Conservation (phyloP, 2,113 vertebrate species). For the Myocastor coypus region DNA sequence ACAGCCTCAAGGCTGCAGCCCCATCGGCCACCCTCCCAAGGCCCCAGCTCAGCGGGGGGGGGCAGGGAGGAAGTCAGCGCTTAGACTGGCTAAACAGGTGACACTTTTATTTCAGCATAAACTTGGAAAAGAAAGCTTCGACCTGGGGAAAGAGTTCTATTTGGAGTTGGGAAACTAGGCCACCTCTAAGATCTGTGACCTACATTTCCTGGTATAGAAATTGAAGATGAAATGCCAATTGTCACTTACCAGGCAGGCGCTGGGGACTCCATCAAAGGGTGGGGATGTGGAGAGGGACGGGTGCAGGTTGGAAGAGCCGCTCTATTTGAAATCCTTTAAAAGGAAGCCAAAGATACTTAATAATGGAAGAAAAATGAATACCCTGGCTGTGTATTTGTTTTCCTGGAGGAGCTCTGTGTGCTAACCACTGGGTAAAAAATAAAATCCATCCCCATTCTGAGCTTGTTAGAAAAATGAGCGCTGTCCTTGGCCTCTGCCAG, state of each 20-base stretch:
- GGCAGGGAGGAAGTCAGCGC: not conserved
- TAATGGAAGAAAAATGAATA: constrained; percentile 27
- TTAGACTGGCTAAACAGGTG: not conserved
- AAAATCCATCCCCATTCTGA: not conserved
- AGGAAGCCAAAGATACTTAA: not conserved
- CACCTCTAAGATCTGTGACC: constrained; percentile 68
- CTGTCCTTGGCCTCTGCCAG: not conserved
- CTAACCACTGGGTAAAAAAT: not conserved
- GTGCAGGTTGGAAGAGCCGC: not conserved
- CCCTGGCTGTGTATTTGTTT: constrained; percentile 57
- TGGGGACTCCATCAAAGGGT: not conserved
- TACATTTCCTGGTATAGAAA: constrained; percentile 78
- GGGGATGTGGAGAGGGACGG: not conserved
- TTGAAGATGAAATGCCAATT: constrained; percentile 43
- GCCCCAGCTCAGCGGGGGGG: not conserved
- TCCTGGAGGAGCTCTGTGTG: constrained; percentile 1
- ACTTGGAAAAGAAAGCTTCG: constrained; percentile 52
- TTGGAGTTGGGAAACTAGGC: constrained; percentile 80
- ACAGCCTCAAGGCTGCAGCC: accelerated
- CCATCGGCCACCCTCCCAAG: accelerated
- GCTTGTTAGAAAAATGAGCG: constrained; percentile 31
- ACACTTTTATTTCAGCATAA: constrained; percentile 62
- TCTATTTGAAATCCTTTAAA: constrained; percentile 29
- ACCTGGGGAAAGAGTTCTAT: constrained; percentile 69
- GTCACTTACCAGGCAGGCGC: accelerated